A percentile compares a stretch with the other conserved stretches of the same genome.
These are phyloP conservation scores for Halcyon chelicuti DNA, from an alignment of 2,797 vertebrate genomes.

Conservation along the genomic window DNA sequence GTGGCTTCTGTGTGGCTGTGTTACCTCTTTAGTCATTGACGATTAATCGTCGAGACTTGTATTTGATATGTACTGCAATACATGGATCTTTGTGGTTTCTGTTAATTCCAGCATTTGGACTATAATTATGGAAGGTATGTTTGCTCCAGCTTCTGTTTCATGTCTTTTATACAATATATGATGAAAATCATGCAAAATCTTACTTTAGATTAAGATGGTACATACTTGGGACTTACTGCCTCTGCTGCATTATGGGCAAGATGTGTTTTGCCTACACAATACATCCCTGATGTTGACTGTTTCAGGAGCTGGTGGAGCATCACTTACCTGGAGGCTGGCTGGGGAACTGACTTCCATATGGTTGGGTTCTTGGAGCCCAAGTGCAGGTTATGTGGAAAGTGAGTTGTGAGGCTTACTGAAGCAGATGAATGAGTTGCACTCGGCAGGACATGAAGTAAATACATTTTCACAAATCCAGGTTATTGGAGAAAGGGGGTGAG, in stretches of 20 bases:
- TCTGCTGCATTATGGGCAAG: rapidly evolving
- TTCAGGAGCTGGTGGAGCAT: not conserved
- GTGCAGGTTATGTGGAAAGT: not conserved
- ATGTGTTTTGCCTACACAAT: rapidly evolving
- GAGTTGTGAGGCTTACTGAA: not conserved
- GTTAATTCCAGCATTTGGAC: not conserved
- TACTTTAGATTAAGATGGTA: not conserved
- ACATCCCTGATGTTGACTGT: rapidly evolving
- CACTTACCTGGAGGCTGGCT: not conserved
- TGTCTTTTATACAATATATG: not conserved
- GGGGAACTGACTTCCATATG: not conserved
- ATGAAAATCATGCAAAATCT: not conserved
- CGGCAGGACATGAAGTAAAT: conserved; percentile 8
- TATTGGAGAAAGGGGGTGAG: conserved; percentile 73
- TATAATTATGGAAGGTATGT: rapidly evolving
- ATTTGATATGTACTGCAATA: not conserved
- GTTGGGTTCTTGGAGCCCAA: not conserved
- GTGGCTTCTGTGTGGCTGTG: not conserved
- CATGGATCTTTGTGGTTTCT: not conserved
- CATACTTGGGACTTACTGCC: rapidly evolving
- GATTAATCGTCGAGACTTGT: not conserved
- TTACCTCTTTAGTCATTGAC: not conserved
- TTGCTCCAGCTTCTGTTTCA: not conserved
- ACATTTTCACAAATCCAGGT: conserved; percentile 28
- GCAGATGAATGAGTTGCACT: not conserved